phyloP scores from a whole-genome alignment of 2,113 vertebrate species.

The Macaca nemestrina region DNA sequence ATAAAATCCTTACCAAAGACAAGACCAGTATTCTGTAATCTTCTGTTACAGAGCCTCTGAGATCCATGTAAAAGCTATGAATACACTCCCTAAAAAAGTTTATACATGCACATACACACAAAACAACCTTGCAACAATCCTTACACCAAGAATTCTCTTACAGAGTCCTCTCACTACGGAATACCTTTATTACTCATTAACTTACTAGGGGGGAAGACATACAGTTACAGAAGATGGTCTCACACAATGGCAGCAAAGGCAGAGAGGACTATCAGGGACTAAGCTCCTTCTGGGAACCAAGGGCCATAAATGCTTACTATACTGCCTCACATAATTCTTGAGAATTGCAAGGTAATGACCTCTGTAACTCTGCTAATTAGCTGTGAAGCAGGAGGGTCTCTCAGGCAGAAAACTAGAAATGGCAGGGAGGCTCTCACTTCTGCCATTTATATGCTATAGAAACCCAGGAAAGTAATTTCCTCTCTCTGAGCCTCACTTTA shows the following conservation, averaged over 20 bases:
- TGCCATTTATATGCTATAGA: not conserved
- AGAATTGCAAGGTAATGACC: not conserved
- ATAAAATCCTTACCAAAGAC: not conserved
- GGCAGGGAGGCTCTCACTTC: not conserved
- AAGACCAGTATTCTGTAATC: not conserved
- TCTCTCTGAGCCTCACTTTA: not conserved
- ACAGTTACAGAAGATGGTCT: not conserved
- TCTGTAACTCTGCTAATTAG: not conserved
- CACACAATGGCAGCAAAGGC: not conserved
- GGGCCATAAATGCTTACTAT: not conserved
- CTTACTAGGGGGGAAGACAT: not conserved
- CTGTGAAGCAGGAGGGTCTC: not conserved
- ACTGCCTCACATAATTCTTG: not conserved
- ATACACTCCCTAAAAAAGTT: not conserved
- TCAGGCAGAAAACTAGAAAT: slow-evolving; percentile 17
- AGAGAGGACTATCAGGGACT: not conserved
- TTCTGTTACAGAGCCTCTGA: not conserved
- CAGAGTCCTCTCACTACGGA: not conserved
- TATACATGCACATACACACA: not conserved
- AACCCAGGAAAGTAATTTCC: not conserved
- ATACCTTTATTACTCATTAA: not conserved
- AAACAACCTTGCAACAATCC: not conserved
- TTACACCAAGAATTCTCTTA: not conserved
- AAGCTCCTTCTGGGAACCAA: not conserved
- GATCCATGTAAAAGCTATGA: not conserved